These are phyloP conservation scores for Lordiphosa collinella DNA, from an alignment of 1,140 invertebrate genomes.

Conservation along the genomic window DNA sequence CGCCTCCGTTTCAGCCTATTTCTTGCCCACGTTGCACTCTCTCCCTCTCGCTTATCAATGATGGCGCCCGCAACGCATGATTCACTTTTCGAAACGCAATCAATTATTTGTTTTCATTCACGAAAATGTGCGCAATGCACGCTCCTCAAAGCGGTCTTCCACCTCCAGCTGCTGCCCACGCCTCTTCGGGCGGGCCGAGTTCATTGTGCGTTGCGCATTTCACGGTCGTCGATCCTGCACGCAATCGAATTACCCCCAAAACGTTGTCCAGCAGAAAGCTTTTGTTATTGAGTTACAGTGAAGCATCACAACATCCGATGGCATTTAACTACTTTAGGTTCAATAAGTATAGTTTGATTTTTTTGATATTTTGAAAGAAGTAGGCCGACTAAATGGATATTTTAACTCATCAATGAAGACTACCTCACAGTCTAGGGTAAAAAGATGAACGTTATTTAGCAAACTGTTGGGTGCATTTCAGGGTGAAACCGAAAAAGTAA, in stretches of 20 bases:
- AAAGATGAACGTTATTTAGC: too few species aligned
- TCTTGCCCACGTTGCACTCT: conserved; percentile 20
- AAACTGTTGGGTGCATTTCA: too few species aligned
- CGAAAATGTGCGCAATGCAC: conserved; percentile 62
- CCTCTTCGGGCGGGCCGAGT: conserved; percentile 36
- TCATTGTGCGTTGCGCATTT: conserved; percentile 73
- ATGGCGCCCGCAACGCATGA: conserved; percentile 49
- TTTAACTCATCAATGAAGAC: too few species aligned
- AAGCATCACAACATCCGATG: too few species aligned
- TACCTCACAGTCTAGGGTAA: too few species aligned
- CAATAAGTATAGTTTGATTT: too few species aligned
- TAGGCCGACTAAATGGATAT: too few species aligned
- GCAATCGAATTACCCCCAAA: conserved; percentile 54
- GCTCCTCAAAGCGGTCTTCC: conserved; percentile 37
- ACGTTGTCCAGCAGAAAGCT: conserved; percentile 4
- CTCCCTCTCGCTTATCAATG: conserved; percentile 45
- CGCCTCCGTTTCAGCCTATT: conserved; percentile 48
- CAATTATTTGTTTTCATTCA: conserved; percentile 72
- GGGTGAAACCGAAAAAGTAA: too few species aligned
- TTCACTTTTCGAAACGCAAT: conserved; percentile 58
- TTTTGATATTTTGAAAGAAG: too few species aligned
- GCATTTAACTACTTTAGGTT: too few species aligned
- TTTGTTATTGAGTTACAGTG: background rate
- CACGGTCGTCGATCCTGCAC: conserved; percentile 76
- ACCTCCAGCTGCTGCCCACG: background rate